These are phyloP conservation scores for Eupithecia pulchellata DNA, from an alignment of 2,888 invertebrate genomes.

Conservation along the genomic window DNA sequence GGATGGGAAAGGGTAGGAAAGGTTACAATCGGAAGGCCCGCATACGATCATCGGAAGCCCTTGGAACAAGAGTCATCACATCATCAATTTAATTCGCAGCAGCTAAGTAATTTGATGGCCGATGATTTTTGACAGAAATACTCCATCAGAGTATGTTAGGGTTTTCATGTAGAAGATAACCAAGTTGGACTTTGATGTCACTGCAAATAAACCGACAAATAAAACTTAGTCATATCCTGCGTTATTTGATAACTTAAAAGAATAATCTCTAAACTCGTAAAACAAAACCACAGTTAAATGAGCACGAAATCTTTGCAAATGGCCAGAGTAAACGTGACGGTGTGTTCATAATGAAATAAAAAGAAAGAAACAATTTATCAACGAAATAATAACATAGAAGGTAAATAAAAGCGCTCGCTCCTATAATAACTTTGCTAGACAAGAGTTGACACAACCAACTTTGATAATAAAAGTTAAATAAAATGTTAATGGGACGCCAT, in stretches of 20 bases:
- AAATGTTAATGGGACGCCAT: slow-evolving; percentile 5
- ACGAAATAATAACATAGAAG: slow-evolving; percentile 29
- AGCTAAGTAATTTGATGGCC: not conserved
- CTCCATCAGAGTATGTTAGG: not conserved
- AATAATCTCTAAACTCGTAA: not conserved
- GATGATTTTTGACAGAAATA: not conserved
- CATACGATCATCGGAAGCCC: not conserved
- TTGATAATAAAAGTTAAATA: slow-evolving; percentile 11
- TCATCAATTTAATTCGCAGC: not conserved
- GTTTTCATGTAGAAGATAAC: not conserved
- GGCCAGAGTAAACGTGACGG: not conserved
- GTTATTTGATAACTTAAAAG: not conserved
- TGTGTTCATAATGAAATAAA: not conserved
- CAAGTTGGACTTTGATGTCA: not conserved
- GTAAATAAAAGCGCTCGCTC: slow-evolving; percentile 34
- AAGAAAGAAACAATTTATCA: slow-evolving; percentile 18
- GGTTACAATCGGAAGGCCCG: too few species aligned
- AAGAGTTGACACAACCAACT: slow-evolving; percentile 9
- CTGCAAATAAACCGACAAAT: slow-evolving; percentile 1
- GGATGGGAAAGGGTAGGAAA: too few species aligned
- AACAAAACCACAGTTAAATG: not conserved
- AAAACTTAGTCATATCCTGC: slow-evolving; percentile 4
- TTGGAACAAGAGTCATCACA: not conserved
- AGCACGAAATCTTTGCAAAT: not conserved
- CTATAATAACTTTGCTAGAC: slow-evolving; percentile 30